These are phyloP conservation scores for Cebuella pygmaea DNA, from an alignment of 2,797 vertebrate species.

Conservation along the genomic window DNA sequence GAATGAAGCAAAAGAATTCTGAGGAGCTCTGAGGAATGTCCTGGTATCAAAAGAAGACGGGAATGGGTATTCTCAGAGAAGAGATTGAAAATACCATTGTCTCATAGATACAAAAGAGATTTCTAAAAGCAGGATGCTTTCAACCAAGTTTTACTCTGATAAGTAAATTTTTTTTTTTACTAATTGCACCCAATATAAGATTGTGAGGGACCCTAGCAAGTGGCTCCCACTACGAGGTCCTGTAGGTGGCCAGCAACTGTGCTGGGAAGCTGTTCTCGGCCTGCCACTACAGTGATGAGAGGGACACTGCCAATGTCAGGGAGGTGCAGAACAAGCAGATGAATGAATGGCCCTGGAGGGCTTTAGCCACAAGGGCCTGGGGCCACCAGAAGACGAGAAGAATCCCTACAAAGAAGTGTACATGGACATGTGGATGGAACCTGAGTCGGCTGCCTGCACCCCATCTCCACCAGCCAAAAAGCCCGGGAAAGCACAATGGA, in stretches of 20 bases:
- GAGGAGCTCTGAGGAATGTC: background rate
- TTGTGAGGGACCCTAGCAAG: background rate
- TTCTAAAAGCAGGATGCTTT: background rate
- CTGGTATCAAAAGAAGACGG: background rate
- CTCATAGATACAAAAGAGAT: background rate
- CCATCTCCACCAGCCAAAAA: constrained; percentile 95
- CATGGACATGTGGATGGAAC: constrained; percentile 96
- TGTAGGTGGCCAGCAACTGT: constrained; percentile 92
- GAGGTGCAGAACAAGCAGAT: constrained; percentile 98
- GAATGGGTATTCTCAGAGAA: background rate
- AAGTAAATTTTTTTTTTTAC: background rate
- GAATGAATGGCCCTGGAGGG: constrained; percentile 96
- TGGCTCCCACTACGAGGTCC: background rate
- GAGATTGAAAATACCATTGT: background rate
- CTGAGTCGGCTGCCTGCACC: constrained; percentile 94
- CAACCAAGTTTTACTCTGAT: background rate
- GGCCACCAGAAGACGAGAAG: constrained; percentile 96
- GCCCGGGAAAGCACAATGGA: constrained; percentile 94
- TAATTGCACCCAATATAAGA: background rate
- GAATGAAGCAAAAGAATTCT: background rate
- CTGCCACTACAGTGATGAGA: constrained; percentile 93
- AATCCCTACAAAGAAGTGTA: constrained; percentile 98
- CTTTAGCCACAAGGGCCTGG: constrained; percentile 96
- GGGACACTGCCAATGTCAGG: constrained; percentile 94
- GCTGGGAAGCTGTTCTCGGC: constrained; percentile 93